These are phyloP conservation scores for Oriolus oriolus DNA, from an alignment of 2,113 vertebrate species.

Conservation along the genomic window DNA sequence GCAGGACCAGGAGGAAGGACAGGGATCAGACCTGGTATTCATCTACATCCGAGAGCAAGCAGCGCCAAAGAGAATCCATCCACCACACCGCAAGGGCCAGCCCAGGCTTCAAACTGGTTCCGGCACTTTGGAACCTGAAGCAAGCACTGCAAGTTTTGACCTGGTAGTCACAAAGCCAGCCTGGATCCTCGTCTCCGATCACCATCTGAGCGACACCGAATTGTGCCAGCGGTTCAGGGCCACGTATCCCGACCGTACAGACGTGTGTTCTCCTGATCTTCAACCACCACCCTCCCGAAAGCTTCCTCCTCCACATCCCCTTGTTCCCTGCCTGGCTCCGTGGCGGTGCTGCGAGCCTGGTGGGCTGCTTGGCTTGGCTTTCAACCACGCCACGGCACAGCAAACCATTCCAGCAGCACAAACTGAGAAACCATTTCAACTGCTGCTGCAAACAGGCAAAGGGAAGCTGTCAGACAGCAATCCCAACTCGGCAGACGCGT, in stretches of 20 bases:
- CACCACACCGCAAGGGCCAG: neutral
- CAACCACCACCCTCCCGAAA: neutral
- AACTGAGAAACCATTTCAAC: neutral
- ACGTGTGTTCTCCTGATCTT: neutral
- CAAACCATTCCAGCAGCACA: neutral
- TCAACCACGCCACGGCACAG: neutral
- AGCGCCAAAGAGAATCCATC: neutral
- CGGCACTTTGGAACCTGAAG: neutral
- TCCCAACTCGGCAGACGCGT: neutral
- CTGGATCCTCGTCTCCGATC: neutral
- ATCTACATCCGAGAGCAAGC: neutral
- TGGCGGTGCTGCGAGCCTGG: neutral
- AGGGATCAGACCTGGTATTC: neutral
- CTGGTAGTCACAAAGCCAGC: neutral
- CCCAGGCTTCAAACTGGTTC: neutral
- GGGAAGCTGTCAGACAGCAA: slow-evolving; percentile 22
- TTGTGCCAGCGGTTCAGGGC: neutral
- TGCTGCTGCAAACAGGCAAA: neutral
- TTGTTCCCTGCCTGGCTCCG: neutral
- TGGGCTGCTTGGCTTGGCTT: neutral
- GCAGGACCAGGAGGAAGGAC: neutral
- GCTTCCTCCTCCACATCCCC: neutral
- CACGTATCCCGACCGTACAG: rapidly evolving
- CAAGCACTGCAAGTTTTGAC: neutral
- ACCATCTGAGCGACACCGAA: rapidly evolving